phyloP scores from a whole-genome alignment of 2,888 invertebrate genomes.

The Eupsilia transversa region DNA sequence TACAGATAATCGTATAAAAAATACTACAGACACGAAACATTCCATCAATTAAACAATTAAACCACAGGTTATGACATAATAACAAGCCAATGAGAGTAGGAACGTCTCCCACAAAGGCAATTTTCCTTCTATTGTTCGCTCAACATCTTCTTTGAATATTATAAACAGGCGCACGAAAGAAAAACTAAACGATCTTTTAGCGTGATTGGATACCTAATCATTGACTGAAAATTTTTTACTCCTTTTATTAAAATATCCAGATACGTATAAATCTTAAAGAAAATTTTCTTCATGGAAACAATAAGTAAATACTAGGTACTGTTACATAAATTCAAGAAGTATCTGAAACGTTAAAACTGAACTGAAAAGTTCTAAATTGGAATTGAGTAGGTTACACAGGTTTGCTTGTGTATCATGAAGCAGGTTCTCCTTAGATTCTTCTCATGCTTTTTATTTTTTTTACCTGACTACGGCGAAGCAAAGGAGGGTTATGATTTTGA shows the following conservation, averaged over 20 bases:
- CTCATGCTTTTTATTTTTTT: neutral
- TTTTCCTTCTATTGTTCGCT: slow-evolving; percentile 73
- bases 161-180: slow-evolving; percentile 29
- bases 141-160: slow-evolving; percentile 42
- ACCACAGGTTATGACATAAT: slow-evolving; percentile 67
- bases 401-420: neutral
- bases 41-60: slow-evolving; percentile 73
- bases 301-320: neutral
- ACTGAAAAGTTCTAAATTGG: neutral
- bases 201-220: slow-evolving; percentile 6
- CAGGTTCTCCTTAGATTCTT: neutral
- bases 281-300: neutral
- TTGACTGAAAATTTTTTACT: neutral
- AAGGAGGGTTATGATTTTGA: too few relatives aligned
- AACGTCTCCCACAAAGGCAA: slow-evolving; percentile 43
- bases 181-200: slow-evolving; percentile 43
- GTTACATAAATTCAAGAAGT: neutral
- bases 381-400: neutral
- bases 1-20: slow-evolving; percentile 52
- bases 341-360: neutral
- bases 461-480: too few relatives aligned
- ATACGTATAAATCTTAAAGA: neutral
- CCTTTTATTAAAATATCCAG: neutral
- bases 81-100: slow-evolving; percentile 59
- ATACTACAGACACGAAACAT: slow-evolving; percentile 72